Base-by-base conservation (phyloP, 2,888 invertebrate genomes). In the Xestia c-nigrum region DNA sequence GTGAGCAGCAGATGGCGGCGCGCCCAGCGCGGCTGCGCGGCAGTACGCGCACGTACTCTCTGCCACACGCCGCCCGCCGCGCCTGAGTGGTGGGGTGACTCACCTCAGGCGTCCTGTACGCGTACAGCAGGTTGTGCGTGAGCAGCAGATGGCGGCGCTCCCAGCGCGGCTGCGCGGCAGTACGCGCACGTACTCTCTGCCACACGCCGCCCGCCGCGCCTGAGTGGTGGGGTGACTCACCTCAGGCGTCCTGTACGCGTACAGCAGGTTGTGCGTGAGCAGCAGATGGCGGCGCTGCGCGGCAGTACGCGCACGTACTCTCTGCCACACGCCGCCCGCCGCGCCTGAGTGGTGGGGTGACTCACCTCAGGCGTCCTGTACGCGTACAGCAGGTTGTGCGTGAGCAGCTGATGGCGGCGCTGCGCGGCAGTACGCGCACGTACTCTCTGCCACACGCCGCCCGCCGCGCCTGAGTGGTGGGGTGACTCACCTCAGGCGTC, bases 211-310 rank as follows among this genome's bases (percentile, higher is more conserved):
- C 40, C 40, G 40, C 40, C 40, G 40, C 40, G 40, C 55, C 55
- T n/a, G 55, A 55, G 55, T 55, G 55, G n/a, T n/a, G 55, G 52
- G 55, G n/a, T n/a, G 55, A 55, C 64, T 65, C 31, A 84, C 86
- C 68, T 85, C 65, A 4, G 91, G 89, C 73, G 89, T 80, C 74
- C 91, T 89, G 91, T 92, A 95, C 7, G 88, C 6, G 89, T 64
- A 87, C 19, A 75, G 24, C 91, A 92, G 88, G 91, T 90, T 90
- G 92, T 94, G 93, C 83, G 93, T 89, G 71, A 95, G 93, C 92
- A 95, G 91, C 55, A 55, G 55, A 0, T 55, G 55, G n/a, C 55
- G 55, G 21, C 52, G 52, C 21, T n/a, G n/a, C n/a, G n/a, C n/a
- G n/a, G n/a, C n/a, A n/a, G n/a, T n/a, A n/a, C n/a, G n/a, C n/a